These are phyloP conservation scores for Octodon degus DNA, from an alignment of 2,113 vertebrate genomes.

Conservation along the genomic window DNA sequence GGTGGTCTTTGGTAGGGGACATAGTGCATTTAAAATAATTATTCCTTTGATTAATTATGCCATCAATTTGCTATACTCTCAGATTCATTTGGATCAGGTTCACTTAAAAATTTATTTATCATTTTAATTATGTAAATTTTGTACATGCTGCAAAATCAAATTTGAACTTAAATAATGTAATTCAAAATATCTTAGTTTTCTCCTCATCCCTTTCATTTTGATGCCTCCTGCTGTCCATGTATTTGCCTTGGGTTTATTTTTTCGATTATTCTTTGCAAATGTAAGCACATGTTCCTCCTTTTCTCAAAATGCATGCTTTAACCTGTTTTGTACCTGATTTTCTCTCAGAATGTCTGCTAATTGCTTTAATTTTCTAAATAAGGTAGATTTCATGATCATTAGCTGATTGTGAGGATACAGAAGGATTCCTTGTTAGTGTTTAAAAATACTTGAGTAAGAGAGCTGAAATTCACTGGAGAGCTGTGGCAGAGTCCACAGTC, in stretches of 20 bases:
- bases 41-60: background rate
- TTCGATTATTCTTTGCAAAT: background rate
- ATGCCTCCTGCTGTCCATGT: too few species aligned
- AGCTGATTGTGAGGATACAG: background rate
- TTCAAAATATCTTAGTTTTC: background rate
- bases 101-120: background rate
- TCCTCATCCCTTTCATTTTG: background rate
- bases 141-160: background rate
- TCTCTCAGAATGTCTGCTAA: background rate
- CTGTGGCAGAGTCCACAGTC: background rate
- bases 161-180: background rate
- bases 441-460: background rate
- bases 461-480: background rate
- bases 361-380: conserved; percentile 5
- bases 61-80: background rate
- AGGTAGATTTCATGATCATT: background rate
- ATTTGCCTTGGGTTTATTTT: background rate
- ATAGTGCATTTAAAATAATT: background rate
- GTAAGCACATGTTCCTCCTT: background rate
- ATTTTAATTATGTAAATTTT: background rate
- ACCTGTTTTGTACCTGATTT: background rate
- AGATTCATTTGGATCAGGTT: background rate
- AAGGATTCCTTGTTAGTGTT: background rate
- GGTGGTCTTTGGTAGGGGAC: background rate
- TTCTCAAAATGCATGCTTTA: background rate